These are phyloP conservation scores for Cydia splendana DNA, from an alignment of 1,140 invertebrate genomes.

Conservation along the genomic window DNA sequence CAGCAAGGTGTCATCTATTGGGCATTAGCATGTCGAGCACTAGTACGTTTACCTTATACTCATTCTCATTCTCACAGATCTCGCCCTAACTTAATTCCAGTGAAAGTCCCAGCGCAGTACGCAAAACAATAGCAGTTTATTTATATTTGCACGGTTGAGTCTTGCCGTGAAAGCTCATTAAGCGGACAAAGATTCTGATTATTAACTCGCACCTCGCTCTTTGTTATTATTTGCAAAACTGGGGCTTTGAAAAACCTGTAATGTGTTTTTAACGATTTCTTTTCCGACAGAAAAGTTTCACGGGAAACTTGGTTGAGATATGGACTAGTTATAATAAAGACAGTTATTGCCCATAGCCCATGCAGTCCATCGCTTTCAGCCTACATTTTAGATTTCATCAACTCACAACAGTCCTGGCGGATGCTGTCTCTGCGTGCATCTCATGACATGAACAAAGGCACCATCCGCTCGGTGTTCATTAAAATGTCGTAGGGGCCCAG, in stretches of 20 bases:
- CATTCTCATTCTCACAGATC: background rate
- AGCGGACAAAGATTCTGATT: conserved; percentile 58
- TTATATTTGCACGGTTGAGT: conserved; percentile 60
- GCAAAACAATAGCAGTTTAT: conserved; percentile 60
- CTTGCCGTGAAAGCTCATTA: conserved; percentile 58
- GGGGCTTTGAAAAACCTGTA: conserved; percentile 32
- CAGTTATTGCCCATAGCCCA: no score
- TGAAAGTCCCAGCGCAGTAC: background rate
- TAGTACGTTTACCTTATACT: no score
- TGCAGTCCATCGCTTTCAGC: no score
- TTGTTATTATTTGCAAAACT: conserved; percentile 52
- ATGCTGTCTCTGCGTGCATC: no score
- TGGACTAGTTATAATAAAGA: background rate
- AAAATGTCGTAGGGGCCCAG: no score
- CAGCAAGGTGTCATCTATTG: no score
- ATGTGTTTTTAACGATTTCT: conserved; percentile 32
- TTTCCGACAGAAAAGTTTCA: conserved; percentile 17
- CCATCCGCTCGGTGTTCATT: no score
- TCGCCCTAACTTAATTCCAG: background rate
- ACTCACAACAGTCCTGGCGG: no score
- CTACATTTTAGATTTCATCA: no score
- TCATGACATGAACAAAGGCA: no score
- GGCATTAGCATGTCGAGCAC: no score
- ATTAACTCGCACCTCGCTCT: conserved; percentile 60
- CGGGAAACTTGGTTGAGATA: background rate